These are phyloP conservation scores for Takifugu rubripes DNA, from an alignment of 2,797 vertebrate genomes.

Conservation along the genomic window DNA sequence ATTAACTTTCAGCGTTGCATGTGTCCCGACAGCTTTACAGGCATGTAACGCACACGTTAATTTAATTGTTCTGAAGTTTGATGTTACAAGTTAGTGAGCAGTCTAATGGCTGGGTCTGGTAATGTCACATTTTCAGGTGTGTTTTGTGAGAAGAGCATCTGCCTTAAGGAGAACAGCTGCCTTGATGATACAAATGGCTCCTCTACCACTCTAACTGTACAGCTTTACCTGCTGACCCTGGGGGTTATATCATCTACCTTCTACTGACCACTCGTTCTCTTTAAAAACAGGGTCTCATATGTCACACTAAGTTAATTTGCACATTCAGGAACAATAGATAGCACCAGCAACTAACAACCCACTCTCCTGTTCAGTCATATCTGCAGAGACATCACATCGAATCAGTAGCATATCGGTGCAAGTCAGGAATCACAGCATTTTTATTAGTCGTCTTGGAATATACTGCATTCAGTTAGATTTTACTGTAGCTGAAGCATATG, in stretches of 20 bases:
- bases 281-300: too few species aligned
- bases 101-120: not conserved
- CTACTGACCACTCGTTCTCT: constrained; percentile 9
- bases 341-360: too few species aligned
- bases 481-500: too few species aligned
- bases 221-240: constrained; percentile 40
- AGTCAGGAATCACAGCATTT: too few species aligned
- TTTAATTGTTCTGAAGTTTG: not conserved
- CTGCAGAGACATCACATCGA: too few species aligned
- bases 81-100: not conserved
- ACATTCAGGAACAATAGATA: too few species aligned
- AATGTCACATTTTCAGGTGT: constrained; percentile 45
- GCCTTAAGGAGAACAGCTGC: constrained; percentile 48
- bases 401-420: too few species aligned
- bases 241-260: constrained; percentile 12
- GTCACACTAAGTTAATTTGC: too few species aligned
- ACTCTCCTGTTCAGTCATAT: too few species aligned
- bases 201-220: constrained; percentile 20
- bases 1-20: constrained; percentile 43
- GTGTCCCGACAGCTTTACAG: constrained; percentile 47
- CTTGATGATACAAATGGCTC: constrained; percentile 5
- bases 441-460: too few species aligned
- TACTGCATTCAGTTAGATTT: too few species aligned
- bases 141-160: constrained; percentile 51
- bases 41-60: constrained; percentile 21